These are phyloP conservation scores for Alosa sapidissima DNA, from an alignment of 2,797 vertebrate genomes.

Conservation along the genomic window DNA sequence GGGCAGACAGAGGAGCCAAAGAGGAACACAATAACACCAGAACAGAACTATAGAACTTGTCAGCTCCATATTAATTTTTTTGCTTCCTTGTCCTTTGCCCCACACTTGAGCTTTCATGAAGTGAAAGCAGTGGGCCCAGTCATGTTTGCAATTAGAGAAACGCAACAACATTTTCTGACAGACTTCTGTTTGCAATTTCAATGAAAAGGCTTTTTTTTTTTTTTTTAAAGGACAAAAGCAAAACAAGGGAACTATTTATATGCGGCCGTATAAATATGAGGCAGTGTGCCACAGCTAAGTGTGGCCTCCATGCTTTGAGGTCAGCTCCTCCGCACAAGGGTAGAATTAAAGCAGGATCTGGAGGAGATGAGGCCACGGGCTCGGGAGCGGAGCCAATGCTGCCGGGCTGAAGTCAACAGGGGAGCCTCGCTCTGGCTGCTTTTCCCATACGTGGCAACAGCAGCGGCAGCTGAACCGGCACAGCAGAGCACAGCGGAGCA, in stretches of 20 bases:
- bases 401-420: neutral
- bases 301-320: conserved; percentile 27
- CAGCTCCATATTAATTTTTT: neutral
- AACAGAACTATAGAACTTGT: neutral
- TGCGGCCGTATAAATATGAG: conserved; percentile 44
- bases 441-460: conserved; percentile 16
- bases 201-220: conserved; percentile 34
- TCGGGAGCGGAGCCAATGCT: neutral
- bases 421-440: neutral
- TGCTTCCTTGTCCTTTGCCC: neutral
- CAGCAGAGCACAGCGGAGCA: neutral
- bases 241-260: conserved; percentile 33
- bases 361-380: neutral
- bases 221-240: neutral
- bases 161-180: conserved; percentile 22
- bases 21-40: neutral
- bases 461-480: neutral
- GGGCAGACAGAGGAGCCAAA: neutral
- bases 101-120: neutral
- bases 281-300: neutral
- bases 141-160: conserved; percentile 44
- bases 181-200: conserved; percentile 49
- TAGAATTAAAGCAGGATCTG: neutral
- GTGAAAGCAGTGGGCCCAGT: conserved; percentile 23
- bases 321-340: neutral